phyloP scores from a whole-genome alignment of 2,888 invertebrate species.

The Alitta virens region DNA sequence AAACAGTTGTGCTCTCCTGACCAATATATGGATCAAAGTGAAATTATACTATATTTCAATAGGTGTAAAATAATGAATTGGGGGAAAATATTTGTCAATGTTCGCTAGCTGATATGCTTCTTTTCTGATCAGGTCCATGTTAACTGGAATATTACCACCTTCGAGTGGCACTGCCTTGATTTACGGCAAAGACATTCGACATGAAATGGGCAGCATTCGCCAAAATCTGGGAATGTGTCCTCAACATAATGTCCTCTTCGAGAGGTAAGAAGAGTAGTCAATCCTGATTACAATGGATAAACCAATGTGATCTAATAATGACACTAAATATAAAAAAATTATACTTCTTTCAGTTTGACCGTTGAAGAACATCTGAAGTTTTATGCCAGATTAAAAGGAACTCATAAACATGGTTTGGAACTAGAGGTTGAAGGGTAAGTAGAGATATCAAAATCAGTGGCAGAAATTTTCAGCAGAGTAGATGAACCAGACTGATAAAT shows the following conservation, averaged over 20 bases:
- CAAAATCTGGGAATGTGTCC: conserved; percentile 55
- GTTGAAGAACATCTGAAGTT: conserved; percentile 57
- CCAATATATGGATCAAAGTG: too few species aligned
- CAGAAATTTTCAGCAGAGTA: too few species aligned
- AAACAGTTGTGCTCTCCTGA: too few species aligned
- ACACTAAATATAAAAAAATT: neutral
- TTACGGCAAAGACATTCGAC: conserved; percentile 32
- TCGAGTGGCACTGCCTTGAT: conserved; percentile 37
- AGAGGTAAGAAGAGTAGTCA: conserved; percentile 41
- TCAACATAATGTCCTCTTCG: conserved; percentile 56
- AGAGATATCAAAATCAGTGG: too few species aligned
- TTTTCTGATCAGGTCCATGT: conserved; percentile 41
- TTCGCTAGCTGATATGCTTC: too few species aligned
- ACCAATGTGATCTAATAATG: too few species aligned
- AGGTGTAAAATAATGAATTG: too few species aligned
- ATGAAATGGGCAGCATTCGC: conserved; percentile 33
- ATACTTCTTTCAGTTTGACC: conserved; percentile 46
- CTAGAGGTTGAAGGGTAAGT: conserved; percentile 35
- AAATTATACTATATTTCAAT: too few species aligned
- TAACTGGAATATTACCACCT: conserved; percentile 47
- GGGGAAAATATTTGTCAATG: too few species aligned
- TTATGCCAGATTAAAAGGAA: conserved; percentile 52
- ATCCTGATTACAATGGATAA: neutral
- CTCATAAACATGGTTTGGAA: conserved; percentile 2
- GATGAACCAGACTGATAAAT: too few species aligned